phyloP scores from a whole-genome alignment of 2,888 invertebrate genomes.

The Agriopis marginaria region DNA sequence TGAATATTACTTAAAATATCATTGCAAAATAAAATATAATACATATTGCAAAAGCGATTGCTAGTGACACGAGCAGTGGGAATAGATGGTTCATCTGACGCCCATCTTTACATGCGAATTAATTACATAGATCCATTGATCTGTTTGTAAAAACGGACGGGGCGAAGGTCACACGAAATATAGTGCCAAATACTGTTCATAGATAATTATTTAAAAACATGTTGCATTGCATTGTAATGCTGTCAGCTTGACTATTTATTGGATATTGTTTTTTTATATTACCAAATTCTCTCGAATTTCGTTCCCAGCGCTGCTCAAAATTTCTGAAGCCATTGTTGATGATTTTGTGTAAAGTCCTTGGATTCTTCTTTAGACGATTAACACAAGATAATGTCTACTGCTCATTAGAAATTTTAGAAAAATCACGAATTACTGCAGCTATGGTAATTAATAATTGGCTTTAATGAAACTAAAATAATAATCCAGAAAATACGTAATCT shows the following conservation, averaged over 20 bases:
- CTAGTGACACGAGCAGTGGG: neutral
- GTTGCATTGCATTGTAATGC: neutral
- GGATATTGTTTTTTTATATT: slow-evolving; percentile 28
- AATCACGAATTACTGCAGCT: neutral
- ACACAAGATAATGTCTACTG: neutral
- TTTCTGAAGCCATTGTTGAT: slow-evolving; percentile 70
- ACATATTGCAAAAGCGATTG: neutral
- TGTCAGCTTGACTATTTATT: neutral
- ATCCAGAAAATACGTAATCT: neutral
- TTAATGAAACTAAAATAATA: slow-evolving; percentile 8
- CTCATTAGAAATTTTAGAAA: neutral
- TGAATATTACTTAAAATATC: too few species aligned
- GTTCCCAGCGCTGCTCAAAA: slow-evolving; percentile 61
- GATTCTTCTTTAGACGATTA: neutral
- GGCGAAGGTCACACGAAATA: slow-evolving; percentile 59
- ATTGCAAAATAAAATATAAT: too few species aligned
- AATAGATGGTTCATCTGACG: neutral
- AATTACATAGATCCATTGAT: neutral
- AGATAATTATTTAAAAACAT: neutral
- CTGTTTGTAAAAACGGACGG: slow-evolving; percentile 27
- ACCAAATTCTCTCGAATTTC: slow-evolving; percentile 82
- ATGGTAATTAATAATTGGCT: neutral
- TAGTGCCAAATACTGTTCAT: neutral
- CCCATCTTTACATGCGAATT: neutral
- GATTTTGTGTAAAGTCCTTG: neutral